These are phyloP conservation scores for Hydropsyche tenuis DNA, from an alignment of 1,140 invertebrate species.

Conservation along the genomic window DNA sequence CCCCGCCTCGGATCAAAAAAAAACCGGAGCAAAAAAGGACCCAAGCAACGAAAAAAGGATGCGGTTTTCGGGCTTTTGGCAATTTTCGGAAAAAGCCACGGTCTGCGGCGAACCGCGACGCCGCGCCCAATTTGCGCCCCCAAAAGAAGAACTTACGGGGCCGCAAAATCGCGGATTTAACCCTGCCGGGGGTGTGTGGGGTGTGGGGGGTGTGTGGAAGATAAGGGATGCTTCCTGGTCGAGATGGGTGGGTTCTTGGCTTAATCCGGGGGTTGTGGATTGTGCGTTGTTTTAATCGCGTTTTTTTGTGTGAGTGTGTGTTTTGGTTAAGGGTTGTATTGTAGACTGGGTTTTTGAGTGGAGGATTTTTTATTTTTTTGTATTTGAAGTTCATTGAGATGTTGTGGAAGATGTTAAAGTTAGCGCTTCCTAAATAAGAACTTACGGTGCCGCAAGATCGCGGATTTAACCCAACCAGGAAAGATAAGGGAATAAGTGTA, in stretches of 20 bases:
- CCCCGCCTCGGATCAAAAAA: not conserved
- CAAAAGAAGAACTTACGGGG: not conserved
- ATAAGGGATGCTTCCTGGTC: too few relatives aligned
- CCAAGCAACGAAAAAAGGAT: not conserved
- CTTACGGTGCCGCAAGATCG: not conserved
- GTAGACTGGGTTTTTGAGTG: too few relatives aligned
- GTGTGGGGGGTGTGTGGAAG: too few relatives aligned
- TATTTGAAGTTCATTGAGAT: too few relatives aligned
- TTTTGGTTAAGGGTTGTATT: too few relatives aligned
- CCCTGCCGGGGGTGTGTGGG: not conserved
- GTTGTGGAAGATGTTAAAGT: too few relatives aligned
- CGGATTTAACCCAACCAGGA: not conserved
- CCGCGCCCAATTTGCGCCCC: slow-evolving; percentile 1
- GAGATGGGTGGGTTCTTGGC: too few relatives aligned
- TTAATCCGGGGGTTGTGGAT: too few relatives aligned
- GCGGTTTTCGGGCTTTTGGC: slow-evolving; percentile 4
- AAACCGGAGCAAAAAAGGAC: not conserved
- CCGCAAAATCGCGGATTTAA: slow-evolving; percentile 6
- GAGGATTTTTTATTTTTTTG: too few relatives aligned
- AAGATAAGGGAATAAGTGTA: too few relatives aligned
- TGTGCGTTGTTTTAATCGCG: too few relatives aligned
- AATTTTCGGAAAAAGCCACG: slow-evolving; percentile 2
- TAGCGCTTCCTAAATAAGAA: not conserved
- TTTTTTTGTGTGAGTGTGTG: too few relatives aligned
- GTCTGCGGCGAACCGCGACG: slow-evolving; percentile 11